Evolutionary conservation across 1,140 invertebrate species (phyloP), one percentile per base, ranked within the genome.

Genomic region (Trachelipus rathkii): DNA sequence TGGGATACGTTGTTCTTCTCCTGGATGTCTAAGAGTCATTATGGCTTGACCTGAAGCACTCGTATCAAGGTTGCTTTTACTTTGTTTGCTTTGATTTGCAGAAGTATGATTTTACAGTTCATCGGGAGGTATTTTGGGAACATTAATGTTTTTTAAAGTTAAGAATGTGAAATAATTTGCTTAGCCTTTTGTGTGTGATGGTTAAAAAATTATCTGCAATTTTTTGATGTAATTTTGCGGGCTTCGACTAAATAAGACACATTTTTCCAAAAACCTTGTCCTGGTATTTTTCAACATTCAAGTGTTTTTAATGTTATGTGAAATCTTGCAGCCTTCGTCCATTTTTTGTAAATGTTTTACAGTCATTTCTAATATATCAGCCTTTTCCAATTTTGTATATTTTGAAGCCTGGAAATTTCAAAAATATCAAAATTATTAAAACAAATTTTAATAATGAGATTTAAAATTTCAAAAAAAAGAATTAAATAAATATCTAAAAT

Each of bases 341-440:
- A 60, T 2, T 8, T 89, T 90, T 84, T 94, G 92, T 77, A 96
- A 85, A 85, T 96, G 93, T 84, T 95, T 95, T 10, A 97, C 95
- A 0, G 95, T 95, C 91, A 97, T 93, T 85, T 98, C 95, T 67
- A 97, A 86, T 73, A 98, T 97, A 83, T 98, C 95, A 0, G 96
- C 95, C 85, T 98, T 98, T 84, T 98, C 96, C 45, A 97, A 85
- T 84, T 97, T 97, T 2, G 94, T 93, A 78, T 92, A 60, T 60
- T 60, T 60, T 60, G 50, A 60, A 19, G 19, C 3, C 50, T 60
- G 50, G 8, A 60, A 60, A 19, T 60, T 60, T 33, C 33, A 33
- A 33, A 33, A 33, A 33, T 33, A 3, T 33, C 33, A 6, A 33
- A 33, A 33, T 6, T 33, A 6, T 33, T 3, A 33, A 33, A 33